A percentile compares a stretch with the other conserved stretches of the same genome.
These are phyloP conservation scores for Cerastis rubricosa DNA, from an alignment of 2,888 invertebrate genomes.

Conservation along the genomic window DNA sequence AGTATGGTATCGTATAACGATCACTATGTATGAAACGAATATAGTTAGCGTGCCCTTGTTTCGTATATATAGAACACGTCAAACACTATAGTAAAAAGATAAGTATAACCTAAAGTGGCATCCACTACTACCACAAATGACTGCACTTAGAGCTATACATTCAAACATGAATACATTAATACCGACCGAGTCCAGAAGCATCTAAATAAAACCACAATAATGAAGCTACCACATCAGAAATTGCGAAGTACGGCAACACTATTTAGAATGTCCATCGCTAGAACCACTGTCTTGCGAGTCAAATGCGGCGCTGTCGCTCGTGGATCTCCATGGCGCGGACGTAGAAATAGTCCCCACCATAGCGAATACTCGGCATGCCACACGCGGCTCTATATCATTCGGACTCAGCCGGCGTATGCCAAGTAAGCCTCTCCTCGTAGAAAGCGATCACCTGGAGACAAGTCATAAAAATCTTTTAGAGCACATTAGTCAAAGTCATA, in stretches of 20 bases:
- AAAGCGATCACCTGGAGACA: conserved; percentile 95
- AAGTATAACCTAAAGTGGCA: conserved; percentile 24
- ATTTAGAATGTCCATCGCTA: conserved; percentile 30
- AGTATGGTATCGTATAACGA: too few relatives aligned
- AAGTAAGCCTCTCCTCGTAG: conserved; percentile 98
- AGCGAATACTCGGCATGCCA: conserved; percentile 48
- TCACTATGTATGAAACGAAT: conserved; percentile 28
- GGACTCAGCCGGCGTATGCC: conserved; percentile 94
- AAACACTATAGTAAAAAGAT: conserved; percentile 13
- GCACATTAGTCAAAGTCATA: neutral
- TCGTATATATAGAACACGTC: conserved; percentile 7
- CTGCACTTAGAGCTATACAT: conserved; percentile 50
- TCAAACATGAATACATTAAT: conserved; percentile 41
- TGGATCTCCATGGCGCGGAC: conserved; percentile 43
- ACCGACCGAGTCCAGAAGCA: conserved; percentile 28
- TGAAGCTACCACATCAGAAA: conserved; percentile 55
- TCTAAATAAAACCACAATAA: conserved; percentile 30
- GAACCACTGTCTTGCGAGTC: conserved; percentile 32
- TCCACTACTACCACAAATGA: conserved; percentile 23
- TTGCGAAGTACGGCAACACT: conserved; percentile 60
- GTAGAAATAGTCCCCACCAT: conserved; percentile 51
- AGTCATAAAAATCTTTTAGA: conserved; percentile 3
- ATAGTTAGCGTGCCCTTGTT: neutral
- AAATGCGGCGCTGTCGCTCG: conserved; percentile 50
- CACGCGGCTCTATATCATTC: conserved; percentile 71